Evolutionary conservation across 1,140 invertebrate species (phyloP).

Genomic region (Aricia agestis): DNA sequence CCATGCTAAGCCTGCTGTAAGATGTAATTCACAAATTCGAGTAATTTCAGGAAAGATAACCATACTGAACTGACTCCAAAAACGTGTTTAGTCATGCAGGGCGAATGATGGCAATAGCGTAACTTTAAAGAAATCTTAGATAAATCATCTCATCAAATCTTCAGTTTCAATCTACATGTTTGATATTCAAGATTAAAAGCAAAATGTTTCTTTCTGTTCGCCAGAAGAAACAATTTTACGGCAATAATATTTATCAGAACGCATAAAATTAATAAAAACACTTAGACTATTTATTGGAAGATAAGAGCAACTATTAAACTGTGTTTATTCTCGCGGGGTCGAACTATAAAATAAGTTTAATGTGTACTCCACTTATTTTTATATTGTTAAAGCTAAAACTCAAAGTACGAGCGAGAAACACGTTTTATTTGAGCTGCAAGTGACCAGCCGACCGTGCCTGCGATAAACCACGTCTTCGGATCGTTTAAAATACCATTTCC

Average conservation of each 20-base stretch:
- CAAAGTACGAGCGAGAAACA: neutral
- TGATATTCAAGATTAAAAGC: no score
- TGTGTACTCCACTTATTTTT: slow-evolving; percentile 5
- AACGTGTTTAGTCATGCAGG: no score
- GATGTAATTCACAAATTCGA: no score
- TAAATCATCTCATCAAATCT: no score
- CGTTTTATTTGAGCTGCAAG: slow-evolving; percentile 14
- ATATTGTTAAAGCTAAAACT: slow-evolving; percentile 16
- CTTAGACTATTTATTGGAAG: neutral
- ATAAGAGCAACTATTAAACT: neutral
- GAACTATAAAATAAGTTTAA: slow-evolving; percentile 8
- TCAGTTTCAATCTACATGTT: no score
- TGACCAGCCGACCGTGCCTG: slow-evolving; percentile 10
- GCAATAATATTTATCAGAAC: neutral
- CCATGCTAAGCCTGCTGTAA: no score
- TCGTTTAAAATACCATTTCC: slow-evolving; percentile 10
- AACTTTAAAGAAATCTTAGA: no score
- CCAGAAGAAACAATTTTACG: neutral
- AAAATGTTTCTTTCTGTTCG: neutral
- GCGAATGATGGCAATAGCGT: no score
- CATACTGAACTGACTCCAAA: no score
- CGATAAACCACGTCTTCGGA: slow-evolving; percentile 11
- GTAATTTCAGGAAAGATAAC: no score
- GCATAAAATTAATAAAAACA: neutral
- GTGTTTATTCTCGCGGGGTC: neutral